Base-by-base conservation (phyloP, 2,113 vertebrate species). In the Camelus bactrianus region DNA sequence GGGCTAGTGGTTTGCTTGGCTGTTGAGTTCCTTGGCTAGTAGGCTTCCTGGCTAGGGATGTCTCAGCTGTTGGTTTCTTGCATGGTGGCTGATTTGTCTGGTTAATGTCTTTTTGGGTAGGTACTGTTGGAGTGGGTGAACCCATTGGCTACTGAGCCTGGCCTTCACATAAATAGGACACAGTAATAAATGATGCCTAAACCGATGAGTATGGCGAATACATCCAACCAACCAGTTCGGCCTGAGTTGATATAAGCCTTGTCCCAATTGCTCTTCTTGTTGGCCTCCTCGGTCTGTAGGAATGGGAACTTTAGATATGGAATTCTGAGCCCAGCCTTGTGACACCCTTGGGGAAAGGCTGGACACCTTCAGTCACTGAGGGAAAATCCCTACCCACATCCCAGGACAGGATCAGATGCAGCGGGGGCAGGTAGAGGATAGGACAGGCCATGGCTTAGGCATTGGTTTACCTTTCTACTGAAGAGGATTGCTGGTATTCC, bases 201-300 rank as follows among this genome's bases (percentile, higher is more conserved):
- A 35, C 93, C 77, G 0, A 50, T 16, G 62, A 98, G 19, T 52
- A 97, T 91, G 52, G 48, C 42, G 0, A 96, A 48, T 12, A 58
- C 73, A 70, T 52, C 26, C n/a, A 94, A 0, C 94, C 96, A 98
- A 9, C 83, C 85, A 42, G 96, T 76, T 82, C 72, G 54, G 20
- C 42, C 22, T 35, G 97, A 98, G 92, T 97, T 86, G 42, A 1
- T 0, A 24, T 98, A 97, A 75, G 97, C 97, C 0, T 70, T 38
- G 54, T 96, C 82, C 97, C 97, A 98, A 0, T 92, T 0, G 12
- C 95, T 97, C 0, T 24, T 16, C 38, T 19, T 0, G 75, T 98
- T 97, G 83, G 81, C 93, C 17, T 64, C 0, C 0, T 0, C 1
- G 17, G 96, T 97, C 97, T 98, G 96, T 70, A 93, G 56, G 81